Percentiles rank a stretch among this genome's conserved stretches.
phyloP scores from a whole-genome alignment of 2,888 invertebrate species.

The Galerucella nymphaeae region DNA sequence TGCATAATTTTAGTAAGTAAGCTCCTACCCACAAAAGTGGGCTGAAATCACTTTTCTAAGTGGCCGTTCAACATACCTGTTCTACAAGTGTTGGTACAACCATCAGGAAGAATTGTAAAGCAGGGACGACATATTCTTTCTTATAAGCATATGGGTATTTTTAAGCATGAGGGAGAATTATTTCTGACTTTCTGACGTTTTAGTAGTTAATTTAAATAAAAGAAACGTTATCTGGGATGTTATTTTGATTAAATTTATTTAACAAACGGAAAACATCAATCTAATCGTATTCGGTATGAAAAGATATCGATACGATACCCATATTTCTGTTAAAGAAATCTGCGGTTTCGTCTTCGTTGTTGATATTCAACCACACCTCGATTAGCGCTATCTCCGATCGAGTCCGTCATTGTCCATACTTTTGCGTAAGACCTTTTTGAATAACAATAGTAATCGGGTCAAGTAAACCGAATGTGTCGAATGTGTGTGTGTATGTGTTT shows the following conservation, averaged over 20 bases:
- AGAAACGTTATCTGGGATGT: no score
- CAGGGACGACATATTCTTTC: no score
- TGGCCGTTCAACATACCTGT: no score
- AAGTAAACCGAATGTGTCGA: conserved; percentile 52
- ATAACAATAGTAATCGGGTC: conserved; percentile 57
- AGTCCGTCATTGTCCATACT: conserved; percentile 46
- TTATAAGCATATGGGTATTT: no score
- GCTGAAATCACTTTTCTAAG: no score
- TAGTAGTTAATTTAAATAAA: no score
- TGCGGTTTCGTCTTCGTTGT: not conserved
- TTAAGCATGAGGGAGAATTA: no score
- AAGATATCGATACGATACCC: not conserved
- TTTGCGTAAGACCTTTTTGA: conserved; percentile 54
- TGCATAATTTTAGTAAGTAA: no score
- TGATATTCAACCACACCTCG: conserved; percentile 12
- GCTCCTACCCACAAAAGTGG: no score
- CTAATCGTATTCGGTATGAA: not conserved
- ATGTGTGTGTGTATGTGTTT: conserved; percentile 49
- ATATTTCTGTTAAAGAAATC: not conserved
- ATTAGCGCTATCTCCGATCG: conserved; percentile 24
- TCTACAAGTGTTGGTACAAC: no score
- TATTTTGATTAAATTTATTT: not conserved
- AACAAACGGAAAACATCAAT: not conserved
- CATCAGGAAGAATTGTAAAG: no score
- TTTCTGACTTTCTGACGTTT: no score